phyloP scores from a whole-genome alignment of 2,888 invertebrate species.

The Cephus nigrinus region DNA sequence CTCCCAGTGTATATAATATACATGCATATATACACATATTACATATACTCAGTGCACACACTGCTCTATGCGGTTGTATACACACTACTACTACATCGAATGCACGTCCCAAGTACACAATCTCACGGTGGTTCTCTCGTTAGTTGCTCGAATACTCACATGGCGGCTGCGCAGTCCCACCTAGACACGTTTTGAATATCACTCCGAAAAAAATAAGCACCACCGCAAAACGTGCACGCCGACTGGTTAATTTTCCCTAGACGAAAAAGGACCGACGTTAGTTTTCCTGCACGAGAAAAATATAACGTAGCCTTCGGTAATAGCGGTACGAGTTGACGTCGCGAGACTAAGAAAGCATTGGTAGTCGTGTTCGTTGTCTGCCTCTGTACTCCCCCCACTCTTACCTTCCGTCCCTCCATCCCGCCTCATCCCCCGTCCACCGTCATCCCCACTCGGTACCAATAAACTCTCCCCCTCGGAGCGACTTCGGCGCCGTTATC shows the following conservation, averaged over 20 bases:
- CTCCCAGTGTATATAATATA: neutral
- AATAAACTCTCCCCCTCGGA: neutral
- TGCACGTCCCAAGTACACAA: conserved; percentile 1
- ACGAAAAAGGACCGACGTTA: neutral
- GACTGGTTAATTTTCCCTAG: neutral
- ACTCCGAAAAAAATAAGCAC: conserved; percentile 20
- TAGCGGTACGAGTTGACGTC: conserved; percentile 34
- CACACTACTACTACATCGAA: neutral
- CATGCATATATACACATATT: neutral
- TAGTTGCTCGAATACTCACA: conserved; percentile 50
- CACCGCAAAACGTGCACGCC: neutral
- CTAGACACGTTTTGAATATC: conserved; percentile 56
- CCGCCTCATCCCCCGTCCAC: conserved; percentile 11
- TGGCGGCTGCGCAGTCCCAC: conserved; percentile 65
- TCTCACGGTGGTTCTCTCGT: conserved; percentile 11
- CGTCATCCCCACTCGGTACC: conserved; percentile 9
- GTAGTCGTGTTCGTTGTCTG: conserved; percentile 51
- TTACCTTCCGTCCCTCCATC: conserved; percentile 22
- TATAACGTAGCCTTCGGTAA: conserved; percentile 7
- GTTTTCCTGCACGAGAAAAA: conserved; percentile 8
- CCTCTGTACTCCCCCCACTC: conserved; percentile 45
- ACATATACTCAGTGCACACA: neutral
- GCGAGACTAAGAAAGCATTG: conserved; percentile 50
- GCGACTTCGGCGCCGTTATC: neutral
- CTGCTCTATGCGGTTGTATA: neutral